Evolutionary conservation across 2,113 vertebrate genomes (phyloP), one percentile per base, ranked within the genome.

Genomic region (Myodes glareolus): DNA sequence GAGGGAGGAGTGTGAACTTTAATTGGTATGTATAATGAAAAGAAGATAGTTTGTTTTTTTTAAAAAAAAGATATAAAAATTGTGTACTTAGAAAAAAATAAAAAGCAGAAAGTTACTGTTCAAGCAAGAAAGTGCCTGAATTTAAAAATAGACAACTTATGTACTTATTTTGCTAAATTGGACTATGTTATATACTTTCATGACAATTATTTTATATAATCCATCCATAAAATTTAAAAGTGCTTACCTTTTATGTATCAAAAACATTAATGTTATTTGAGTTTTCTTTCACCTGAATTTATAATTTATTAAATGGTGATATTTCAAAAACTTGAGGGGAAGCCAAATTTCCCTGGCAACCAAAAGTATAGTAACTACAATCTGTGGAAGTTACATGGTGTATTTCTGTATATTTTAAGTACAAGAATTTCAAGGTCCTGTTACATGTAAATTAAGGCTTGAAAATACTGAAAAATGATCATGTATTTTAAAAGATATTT

Each of bases 221-320:
- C 16, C 17, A 52, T 19, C 4, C 33, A 9, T 33, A 4, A 55
- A 21, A 21, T 55, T 80, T n/a, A 52, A 81, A 55, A 36, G 12
- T 12, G 0, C 1, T n/a, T 25, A 58, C 2, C 5, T n/a, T 58
- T n/a, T 5, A 4, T 27, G 21, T n/a, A 1, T 58, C 52, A 81
- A 81, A 58, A 19, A n/a, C 19, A 58, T 58, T 81, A 81, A 58
- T 58, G 23, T 10, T 36, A 39, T 50, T 77, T 94, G 3, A 73
- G 17, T 82, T 92, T 63, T 91, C 12, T 67, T 7, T 2, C 2
- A 58, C 6, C 8, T 82, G 21, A 90, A 88, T 47, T 58, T 81
- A 1, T 36, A 81, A 61, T 88, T 31, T 27, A 78, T 67, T 77
- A 78, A 19, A 7, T 52, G 31, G 1, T 67, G 2, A 23, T 47